phyloP scores from a whole-genome alignment of 2,888 invertebrate genomes.

The Eupithecia centaureata region DNA sequence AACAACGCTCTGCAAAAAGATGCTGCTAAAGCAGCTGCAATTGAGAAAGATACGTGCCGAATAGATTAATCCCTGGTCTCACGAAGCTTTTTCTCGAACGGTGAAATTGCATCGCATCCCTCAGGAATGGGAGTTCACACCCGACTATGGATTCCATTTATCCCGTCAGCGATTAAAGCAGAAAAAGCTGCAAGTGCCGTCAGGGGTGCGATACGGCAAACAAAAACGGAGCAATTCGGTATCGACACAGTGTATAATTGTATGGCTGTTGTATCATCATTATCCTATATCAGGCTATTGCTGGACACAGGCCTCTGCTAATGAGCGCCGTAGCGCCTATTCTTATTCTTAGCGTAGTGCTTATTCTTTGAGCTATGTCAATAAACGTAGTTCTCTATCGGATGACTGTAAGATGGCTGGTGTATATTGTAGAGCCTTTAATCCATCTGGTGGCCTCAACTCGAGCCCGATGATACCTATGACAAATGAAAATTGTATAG shows the following conservation, averaged over 20 bases:
- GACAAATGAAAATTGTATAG: no score
- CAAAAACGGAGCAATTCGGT: conserved; percentile 35
- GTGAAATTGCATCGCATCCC: conserved; percentile 6
- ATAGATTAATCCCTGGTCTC: not conserved
- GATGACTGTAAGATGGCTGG: no score
- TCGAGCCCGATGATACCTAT: no score
- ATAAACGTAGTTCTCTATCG: no score
- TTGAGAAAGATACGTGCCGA: not conserved
- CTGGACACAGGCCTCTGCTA: no score
- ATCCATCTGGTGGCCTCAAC: no score
- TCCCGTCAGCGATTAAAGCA: conserved; percentile 40
- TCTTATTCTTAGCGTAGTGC: no score
- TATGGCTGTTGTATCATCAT: no score
- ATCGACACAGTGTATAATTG: conserved; percentile 2
- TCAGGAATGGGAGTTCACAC: conserved; percentile 21
- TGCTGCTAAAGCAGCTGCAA: not conserved
- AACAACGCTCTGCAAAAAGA: not conserved
- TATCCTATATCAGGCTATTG: no score
- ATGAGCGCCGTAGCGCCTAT: no score
- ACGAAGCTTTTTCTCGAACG: not conserved
- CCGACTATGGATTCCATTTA: conserved; percentile 33
- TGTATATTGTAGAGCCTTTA: no score
- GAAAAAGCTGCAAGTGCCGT: conserved; percentile 39
- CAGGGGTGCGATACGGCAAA: conserved; percentile 41
- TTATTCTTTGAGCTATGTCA: no score